Percentiles rank a stretch among this genome's conserved stretches.
These are phyloP conservation scores for Ditylenchus weischeri DNA, from an alignment of 2,888 invertebrate species.

Conservation along the genomic window DNA sequence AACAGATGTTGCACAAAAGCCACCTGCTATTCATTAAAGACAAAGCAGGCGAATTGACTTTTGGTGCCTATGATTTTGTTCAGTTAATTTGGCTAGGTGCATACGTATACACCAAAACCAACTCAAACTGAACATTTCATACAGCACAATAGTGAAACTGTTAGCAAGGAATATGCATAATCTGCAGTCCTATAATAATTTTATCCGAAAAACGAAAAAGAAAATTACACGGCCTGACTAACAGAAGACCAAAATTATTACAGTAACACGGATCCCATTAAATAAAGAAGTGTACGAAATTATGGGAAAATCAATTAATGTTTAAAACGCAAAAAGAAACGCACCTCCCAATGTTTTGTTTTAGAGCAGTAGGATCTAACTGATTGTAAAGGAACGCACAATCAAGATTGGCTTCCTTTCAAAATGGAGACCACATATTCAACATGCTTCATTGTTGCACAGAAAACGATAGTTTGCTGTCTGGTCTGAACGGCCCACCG, in stretches of 20 bases:
- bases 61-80: not conserved
- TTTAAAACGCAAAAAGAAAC: not conserved
- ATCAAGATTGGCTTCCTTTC: slow-evolving; percentile 48
- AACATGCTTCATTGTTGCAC: slow-evolving; percentile 95
- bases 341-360: slow-evolving; percentile 77
- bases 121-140: slow-evolving; percentile 7
- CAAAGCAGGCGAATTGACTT: too few species aligned
- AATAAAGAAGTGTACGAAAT: not conserved
- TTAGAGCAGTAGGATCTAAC: slow-evolving; percentile 85
- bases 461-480: slow-evolving; percentile 83
- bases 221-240: slow-evolving; percentile 77
- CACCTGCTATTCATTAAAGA: too few species aligned
- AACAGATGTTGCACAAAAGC: too few species aligned
- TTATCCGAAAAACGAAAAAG: too few species aligned
- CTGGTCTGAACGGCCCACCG: slow-evolving; percentile 72
- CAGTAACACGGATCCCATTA: too few species aligned
- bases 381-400: slow-evolving; percentile 76
- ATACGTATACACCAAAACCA: not conserved
- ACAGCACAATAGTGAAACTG: too few species aligned
- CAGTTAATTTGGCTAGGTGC: not conserved
- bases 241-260: too few species aligned
- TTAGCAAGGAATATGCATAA: not conserved
- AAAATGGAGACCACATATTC: slow-evolving; percentile 65
- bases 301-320: slow-evolving; percentile 1
- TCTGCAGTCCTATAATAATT: too few species aligned